phyloP scores from a whole-genome alignment of 2,113 vertebrate genomes.

The Poicephalus meyeri region DNA sequence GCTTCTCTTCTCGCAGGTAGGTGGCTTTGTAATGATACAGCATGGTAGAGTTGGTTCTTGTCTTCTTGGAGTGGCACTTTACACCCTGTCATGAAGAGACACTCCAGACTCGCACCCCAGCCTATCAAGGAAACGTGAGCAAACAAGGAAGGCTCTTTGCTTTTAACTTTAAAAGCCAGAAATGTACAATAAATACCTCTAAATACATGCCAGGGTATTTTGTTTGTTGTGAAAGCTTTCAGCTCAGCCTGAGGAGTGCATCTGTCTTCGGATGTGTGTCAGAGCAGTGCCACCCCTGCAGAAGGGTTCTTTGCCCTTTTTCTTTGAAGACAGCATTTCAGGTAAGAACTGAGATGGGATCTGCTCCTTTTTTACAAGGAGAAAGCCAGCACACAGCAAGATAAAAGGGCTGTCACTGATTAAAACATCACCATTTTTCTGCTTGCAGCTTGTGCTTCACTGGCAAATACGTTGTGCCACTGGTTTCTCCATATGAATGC shows the following conservation, averaged over 20 bases:
- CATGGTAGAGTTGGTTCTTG: not conserved
- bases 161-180: not conserved
- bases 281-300: not conserved
- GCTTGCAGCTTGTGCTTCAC: not conserved
- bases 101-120: not conserved
- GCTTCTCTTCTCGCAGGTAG: not conserved
- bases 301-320: not conserved
- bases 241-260: not conserved
- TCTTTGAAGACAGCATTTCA: not conserved
- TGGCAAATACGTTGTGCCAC: not conserved
- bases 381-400: not conserved
- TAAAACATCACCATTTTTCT: not conserved
- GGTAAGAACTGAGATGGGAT: not conserved
- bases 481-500: rapidly evolving
- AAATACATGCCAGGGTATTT: not conserved
- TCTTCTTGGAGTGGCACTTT: not conserved
- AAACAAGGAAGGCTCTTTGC: not conserved
- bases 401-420: not conserved
- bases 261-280: not conserved
- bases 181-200: not conserved
- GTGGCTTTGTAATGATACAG: not conserved
- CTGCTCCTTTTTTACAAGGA: not conserved
- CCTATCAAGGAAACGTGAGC: not conserved
- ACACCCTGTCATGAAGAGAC: not conserved
- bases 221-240: not conserved